A percentile compares a stretch with the other conserved stretches of the same genome.
Evolutionary conservation across 2,888 invertebrate species (phyloP).

Genomic region (Euplagia quadripunctaria): DNA sequence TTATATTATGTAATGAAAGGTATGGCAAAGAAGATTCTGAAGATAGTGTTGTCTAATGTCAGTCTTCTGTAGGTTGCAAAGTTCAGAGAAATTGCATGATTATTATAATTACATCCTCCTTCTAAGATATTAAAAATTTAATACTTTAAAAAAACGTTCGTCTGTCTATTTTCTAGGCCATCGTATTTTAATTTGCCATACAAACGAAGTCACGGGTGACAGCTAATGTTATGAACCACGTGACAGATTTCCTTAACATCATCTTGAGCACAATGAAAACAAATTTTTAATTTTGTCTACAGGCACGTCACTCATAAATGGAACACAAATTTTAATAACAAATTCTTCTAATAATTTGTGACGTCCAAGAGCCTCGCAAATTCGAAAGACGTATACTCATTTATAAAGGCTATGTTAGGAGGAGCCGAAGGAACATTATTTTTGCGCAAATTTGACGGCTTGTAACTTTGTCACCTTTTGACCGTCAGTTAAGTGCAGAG

Average conservation of each 20-base stretch:
- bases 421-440: background rate
- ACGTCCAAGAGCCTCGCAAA: slow-evolving; percentile 6
- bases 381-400: background rate
- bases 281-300: slow-evolving; percentile 7
- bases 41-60: background rate
- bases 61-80: background rate
- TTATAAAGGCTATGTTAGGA: background rate
- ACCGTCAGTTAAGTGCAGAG: background rate
- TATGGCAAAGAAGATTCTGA: too few relatives aligned
- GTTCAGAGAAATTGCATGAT: background rate
- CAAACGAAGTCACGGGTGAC: too few relatives aligned
- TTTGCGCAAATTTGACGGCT: background rate
- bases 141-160: background rate
- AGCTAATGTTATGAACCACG: background rate
- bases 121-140: too few relatives aligned
- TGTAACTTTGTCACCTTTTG: background rate
- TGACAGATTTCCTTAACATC: background rate
- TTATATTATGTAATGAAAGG: background rate
- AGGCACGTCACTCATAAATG: slow-evolving; percentile 2
- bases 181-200: background rate
- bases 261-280: background rate
- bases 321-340: slow-evolving; percentile 6
- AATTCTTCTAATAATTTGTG: slow-evolving; percentile 17
- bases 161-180: background rate
- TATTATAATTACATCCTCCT: background rate